Base-by-base conservation (phyloP, 2,888 invertebrate genomes). In the Tortricodes alternella region DNA sequence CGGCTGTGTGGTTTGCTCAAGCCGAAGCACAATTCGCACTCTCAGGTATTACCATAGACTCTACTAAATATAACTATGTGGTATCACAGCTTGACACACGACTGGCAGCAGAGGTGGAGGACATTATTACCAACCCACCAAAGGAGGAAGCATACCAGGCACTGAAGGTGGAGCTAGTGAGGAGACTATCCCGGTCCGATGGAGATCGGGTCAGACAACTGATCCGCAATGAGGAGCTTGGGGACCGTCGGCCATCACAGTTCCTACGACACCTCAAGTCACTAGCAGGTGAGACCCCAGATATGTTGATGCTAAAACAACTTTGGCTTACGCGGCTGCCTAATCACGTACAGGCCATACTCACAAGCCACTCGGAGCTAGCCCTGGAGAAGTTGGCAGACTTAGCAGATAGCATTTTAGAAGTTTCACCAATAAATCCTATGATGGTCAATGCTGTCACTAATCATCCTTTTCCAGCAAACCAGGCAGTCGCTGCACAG, bases 1-100 rank as follows among this genome's bases (percentile, higher is more conserved):
- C 59, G 4, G 53, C 13, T 5, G 7, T 52, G 2, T 59, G 59
- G 61, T 59, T 61, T 19, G 59, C 53, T 2, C 59, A 59, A 16
- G 37, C 21, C 0, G 57, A 61, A 11, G 43, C 53, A 0, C 52
- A 59, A 15, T 59, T 57, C 11, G 11, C 9, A 3, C 11, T 53
- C 0, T 8, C 56, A 5, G 44, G 46, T 3, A 53, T 53, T 4
- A 29, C 13, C 5, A 3, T 5, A n/a, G 39, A 39, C 11, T 2
- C 11, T 2, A 39, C 21, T 2, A 21, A 39, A 39, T 39, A 15
- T 39, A 6, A 0, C 7, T 13, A 21, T 21, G 21, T 39, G 0
- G 2, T 21, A 2, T 19, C 11, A 9, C 19, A 11, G n/a, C n/a
- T 39, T 0, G 21, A 39, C 7, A 9, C 9, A 6, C 39, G 6